Conservation (phyloP, 2,113 vertebrate species). For the Mixornis gularis region DNA sequence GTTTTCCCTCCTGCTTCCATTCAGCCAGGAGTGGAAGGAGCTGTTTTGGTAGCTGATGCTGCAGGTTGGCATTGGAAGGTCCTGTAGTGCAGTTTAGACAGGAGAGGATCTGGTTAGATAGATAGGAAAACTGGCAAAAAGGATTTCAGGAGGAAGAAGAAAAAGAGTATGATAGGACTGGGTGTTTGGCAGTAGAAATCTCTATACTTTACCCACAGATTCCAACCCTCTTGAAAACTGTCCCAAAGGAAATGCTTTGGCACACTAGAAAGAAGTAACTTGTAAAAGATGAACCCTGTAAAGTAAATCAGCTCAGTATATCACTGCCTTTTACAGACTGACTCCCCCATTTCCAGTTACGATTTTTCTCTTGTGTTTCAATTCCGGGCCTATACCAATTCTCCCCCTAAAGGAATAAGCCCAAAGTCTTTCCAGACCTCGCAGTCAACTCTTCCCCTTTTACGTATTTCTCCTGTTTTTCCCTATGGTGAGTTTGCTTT, state of each 20-base stretch:
- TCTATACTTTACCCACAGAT: background rate
- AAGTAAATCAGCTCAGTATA: background rate
- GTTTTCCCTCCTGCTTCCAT: background rate
- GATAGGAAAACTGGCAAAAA: background rate
- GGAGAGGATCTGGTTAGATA: rapidly evolving
- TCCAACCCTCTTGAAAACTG: background rate
- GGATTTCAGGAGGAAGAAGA: background rate
- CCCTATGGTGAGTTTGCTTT: background rate
- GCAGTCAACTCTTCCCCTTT: background rate
- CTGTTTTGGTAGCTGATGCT: background rate
- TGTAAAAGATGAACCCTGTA: background rate
- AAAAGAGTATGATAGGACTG: background rate
- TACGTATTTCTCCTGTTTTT: background rate
- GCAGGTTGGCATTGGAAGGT: background rate
- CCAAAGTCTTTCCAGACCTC: background rate
- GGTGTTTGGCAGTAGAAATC: background rate
- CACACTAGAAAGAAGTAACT: background rate
- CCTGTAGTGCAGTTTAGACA: background rate
- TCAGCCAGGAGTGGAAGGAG: background rate
- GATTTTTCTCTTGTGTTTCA: background rate
- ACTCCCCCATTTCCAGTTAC: background rate
- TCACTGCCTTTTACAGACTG: background rate
- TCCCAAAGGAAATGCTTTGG: background rate
- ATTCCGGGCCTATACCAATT: background rate
- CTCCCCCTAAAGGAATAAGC: background rate